phyloP scores from a whole-genome alignment of 2,888 invertebrate species.

The Drosophila flavopinicola region DNA sequence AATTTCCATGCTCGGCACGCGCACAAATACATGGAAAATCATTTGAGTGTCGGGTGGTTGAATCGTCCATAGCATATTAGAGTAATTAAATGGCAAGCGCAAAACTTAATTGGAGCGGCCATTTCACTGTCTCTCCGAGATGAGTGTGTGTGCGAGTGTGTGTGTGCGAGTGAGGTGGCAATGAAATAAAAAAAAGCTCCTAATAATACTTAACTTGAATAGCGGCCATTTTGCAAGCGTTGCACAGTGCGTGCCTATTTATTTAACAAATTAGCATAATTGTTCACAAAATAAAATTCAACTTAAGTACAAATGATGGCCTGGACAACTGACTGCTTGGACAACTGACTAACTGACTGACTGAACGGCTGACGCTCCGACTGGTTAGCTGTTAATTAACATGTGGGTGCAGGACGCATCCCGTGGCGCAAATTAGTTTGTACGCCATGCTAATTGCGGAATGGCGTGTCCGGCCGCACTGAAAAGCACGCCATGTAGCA shows the following conservation, averaged over 20 bases:
- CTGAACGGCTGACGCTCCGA: background rate
- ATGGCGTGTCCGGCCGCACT: constrained; percentile 81
- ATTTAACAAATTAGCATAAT: constrained; percentile 83
- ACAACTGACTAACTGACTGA: background rate
- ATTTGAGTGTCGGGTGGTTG: constrained; percentile 43
- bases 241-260: constrained; percentile 67
- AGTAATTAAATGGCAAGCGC: constrained; percentile 82
- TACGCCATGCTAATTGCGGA: constrained; percentile 82
- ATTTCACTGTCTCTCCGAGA: constrained; percentile 38
- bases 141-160: constrained; percentile 10
- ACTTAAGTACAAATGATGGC: constrained; percentile 80
- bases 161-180: constrained; percentile 43
- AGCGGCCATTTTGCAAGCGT: constrained; percentile 61
- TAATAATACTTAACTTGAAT: constrained; percentile 78
- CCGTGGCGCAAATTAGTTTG: constrained; percentile 83
- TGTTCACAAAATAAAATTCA: constrained; percentile 82
- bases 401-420: constrained; percentile 78
- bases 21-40: constrained; percentile 62
- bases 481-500: constrained; percentile 64
- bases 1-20: constrained; percentile 78
- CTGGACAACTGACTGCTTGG: background rate
- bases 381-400: constrained; percentile 69
- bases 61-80: constrained; percentile 67
- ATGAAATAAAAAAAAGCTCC: constrained; percentile 74
- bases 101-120: constrained; percentile 78